These are phyloP conservation scores for Harpagus bidentatus DNA, from an alignment of 2,113 vertebrate genomes.

Conservation along the genomic window DNA sequence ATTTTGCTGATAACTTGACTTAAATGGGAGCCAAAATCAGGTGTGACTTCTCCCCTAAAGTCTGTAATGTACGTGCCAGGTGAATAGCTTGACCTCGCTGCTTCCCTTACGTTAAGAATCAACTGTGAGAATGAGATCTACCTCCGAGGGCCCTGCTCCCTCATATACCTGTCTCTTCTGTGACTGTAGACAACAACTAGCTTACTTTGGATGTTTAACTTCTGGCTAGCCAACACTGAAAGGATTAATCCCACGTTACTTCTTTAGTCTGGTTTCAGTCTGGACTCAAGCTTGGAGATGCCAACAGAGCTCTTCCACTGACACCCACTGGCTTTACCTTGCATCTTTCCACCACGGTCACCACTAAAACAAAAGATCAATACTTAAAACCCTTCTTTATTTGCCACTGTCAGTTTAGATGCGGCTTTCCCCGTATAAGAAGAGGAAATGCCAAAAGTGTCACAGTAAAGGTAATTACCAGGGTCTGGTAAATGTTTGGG, in stretches of 20 bases:
- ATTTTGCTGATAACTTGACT: neutral
- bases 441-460: conserved; percentile 53
- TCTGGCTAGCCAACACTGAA: neutral
- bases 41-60: no score
- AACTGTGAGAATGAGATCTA: neutral
- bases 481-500: neutral
- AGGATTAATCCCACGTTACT: neutral
- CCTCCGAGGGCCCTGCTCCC: neutral
- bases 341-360: neutral
- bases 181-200: neutral
- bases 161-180: neutral
- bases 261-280: neutral
- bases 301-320: neutral
- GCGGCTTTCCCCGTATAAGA: neutral
- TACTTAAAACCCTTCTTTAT: neutral
- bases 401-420: neutral
- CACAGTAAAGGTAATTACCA: conserved; percentile 57
- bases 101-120: neutral
- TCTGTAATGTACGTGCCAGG: rapidly evolving
- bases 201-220: neutral
- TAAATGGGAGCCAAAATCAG: neutral
- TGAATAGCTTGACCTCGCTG: neutral
- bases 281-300: neutral
- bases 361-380: neutral
- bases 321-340: neutral